Conservation (phyloP, 2,888 invertebrate species). For the Chydorus sphaericus region DNA sequence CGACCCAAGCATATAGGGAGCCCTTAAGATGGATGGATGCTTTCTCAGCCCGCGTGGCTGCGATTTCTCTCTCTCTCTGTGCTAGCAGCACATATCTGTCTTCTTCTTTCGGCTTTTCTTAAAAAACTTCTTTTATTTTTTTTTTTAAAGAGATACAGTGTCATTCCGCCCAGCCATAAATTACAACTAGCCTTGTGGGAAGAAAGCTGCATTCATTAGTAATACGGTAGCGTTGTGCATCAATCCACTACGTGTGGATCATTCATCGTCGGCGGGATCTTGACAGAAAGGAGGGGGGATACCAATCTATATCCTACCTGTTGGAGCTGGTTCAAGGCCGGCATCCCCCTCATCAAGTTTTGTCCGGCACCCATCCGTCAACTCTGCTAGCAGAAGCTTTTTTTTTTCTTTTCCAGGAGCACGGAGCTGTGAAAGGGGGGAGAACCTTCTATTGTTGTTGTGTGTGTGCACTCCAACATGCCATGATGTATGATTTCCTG, state of each 20-base stretch:
- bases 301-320: too few relatives aligned
- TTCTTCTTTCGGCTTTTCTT: neutral
- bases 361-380: neutral
- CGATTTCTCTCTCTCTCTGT: neutral
- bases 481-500: constrained; percentile 12
- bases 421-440: neutral
- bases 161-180: neutral
- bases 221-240: constrained; percentile 5
- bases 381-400: neutral
- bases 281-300: neutral
- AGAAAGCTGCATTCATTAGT: neutral
- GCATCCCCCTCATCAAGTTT: too few relatives aligned
- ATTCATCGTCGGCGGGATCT: neutral
- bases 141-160: neutral
- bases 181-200: neutral
- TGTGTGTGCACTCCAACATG: neutral
- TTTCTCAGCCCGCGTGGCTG: neutral
- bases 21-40: neutral
- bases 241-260: neutral
- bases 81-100: neutral
- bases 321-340: too few relatives aligned
- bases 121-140: neutral
- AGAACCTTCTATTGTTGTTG: constrained; percentile 5
- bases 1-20: too few relatives aligned
- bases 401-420: neutral